Evolutionary conservation across 2,797 vertebrate genomes (phyloP).

Genomic region (Chelonia mydas): DNA sequence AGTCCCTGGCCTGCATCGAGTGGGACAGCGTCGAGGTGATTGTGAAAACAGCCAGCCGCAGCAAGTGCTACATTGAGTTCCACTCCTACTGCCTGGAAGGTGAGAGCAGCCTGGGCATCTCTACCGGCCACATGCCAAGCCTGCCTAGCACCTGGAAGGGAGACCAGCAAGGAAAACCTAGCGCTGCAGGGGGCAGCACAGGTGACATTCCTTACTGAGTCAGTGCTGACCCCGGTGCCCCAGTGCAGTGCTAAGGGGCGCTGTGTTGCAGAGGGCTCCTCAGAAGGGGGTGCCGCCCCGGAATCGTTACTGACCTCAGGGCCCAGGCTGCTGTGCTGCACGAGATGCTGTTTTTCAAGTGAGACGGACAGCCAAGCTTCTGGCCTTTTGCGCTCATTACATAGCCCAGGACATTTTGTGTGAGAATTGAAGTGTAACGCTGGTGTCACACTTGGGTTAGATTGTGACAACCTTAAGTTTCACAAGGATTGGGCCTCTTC

Average conservation of each 20-base stretch:
- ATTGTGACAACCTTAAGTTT: not conserved
- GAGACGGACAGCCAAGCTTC: not conserved
- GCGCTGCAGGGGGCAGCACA: not conserved
- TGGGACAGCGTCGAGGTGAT: constrained; percentile 97
- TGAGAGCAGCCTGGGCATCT: constrained; percentile 54
- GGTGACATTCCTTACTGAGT: not conserved
- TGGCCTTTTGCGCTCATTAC: not conserved
- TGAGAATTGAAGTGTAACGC: not conserved
- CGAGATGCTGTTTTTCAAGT: not conserved
- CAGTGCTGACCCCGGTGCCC: not conserved
- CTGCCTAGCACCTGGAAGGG: not conserved
- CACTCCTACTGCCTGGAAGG: constrained; percentile 97
- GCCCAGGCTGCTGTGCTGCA: not conserved
- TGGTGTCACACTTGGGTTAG: not conserved
- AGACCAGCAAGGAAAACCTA: not conserved
- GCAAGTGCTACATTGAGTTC: constrained; percentile 98
- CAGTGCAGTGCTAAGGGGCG: not conserved
- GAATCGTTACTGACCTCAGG: not conserved
- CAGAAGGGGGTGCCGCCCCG: not conserved
- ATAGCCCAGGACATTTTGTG: not conserved
- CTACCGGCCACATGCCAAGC: fast-evolving
- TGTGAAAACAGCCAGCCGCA: constrained; percentile 93
- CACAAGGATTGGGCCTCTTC: not conserved
- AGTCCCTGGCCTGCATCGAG: constrained; percentile 91
- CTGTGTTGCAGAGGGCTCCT: not conserved